phyloP scores from a whole-genome alignment of 2,888 invertebrate genomes.

The Himalopsyche anomala region DNA sequence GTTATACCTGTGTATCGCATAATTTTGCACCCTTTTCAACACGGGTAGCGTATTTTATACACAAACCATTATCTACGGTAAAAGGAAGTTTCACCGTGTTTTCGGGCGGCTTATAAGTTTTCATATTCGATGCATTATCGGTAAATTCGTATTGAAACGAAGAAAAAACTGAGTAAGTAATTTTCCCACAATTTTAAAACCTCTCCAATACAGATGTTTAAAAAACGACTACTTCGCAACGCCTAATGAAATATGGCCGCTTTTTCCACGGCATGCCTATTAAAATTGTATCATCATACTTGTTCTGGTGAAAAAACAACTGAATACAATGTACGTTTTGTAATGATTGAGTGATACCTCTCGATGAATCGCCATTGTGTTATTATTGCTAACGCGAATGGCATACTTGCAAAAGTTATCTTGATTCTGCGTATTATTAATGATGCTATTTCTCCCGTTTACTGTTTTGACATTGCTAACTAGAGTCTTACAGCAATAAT shows the following conservation, averaged over 20 bases:
- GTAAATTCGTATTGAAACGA: too few species aligned
- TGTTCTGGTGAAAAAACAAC: slow-evolving; percentile 14
- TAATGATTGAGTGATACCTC: slow-evolving; percentile 16
- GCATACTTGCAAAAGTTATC: slow-evolving; percentile 36
- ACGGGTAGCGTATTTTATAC: too few species aligned
- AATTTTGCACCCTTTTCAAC: too few species aligned
- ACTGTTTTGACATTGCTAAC: neutral
- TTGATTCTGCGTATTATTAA: slow-evolving; percentile 5
- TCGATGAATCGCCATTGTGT: slow-evolving; percentile 36
- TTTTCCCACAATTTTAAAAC: neutral
- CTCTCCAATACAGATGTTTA: neutral
- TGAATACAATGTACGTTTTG: slow-evolving; percentile 31
- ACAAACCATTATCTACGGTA: too few species aligned
- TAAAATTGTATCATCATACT: slow-evolving; percentile 17
- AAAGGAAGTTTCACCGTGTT: too few species aligned
- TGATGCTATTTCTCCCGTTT: neutral
- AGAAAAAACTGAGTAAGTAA: too few species aligned
- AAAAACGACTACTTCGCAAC: neutral
- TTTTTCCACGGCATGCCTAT: slow-evolving; percentile 2
- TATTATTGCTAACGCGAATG: slow-evolving; percentile 7
- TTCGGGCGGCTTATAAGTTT: too few species aligned
- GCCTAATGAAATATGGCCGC: neutral
- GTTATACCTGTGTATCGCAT: too few species aligned
- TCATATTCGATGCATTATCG: too few species aligned
- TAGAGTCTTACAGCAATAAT: neutral